Conservation (phyloP, 2,888 invertebrate genomes). For the Phoronis australis region DNA sequence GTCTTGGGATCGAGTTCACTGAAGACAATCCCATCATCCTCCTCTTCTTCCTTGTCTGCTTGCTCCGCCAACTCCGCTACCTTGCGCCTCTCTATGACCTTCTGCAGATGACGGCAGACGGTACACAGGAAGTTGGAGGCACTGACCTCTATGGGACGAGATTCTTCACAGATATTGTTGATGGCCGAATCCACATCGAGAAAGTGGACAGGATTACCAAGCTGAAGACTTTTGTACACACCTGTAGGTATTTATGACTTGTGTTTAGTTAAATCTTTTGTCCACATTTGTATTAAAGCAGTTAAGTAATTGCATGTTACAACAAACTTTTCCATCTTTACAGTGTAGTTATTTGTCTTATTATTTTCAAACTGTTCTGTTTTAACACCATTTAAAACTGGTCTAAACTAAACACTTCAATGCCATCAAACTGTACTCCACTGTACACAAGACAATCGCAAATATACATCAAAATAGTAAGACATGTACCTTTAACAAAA, state of each 20-base stretch:
- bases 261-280: too few species aligned
- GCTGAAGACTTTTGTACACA: slow-evolving; percentile 59
- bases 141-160: too few species aligned
- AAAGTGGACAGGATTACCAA: slow-evolving; percentile 59
- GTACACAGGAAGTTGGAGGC: slow-evolving; percentile 60
- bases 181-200: slow-evolving; percentile 67
- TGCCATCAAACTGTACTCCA: too few species aligned
- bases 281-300: too few species aligned
- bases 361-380: too few species aligned
- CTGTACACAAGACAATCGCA: too few species aligned
- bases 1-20: background rate
- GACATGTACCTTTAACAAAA: slow-evolving; percentile 57
- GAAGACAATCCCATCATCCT: slow-evolving; percentile 2
- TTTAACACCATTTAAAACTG: too few species aligned
- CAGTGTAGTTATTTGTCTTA: too few species aligned
- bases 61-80: slow-evolving; percentile 7
- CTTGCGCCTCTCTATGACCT: background rate
- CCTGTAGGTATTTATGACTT: slow-evolving; percentile 28
- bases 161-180: slow-evolving; percentile 65
- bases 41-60: slow-evolving; percentile 20
- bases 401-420: too few species aligned
- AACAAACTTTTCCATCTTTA: too few species aligned
- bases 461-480: too few species aligned
- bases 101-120: slow-evolving; percentile 42
- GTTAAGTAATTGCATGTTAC: too few species aligned